A percentile compares a stretch with the other conserved stretches of the same genome.
Evolutionary conservation across 2,888 invertebrate species (phyloP).

Genomic region (Schizaphis graminum): DNA sequence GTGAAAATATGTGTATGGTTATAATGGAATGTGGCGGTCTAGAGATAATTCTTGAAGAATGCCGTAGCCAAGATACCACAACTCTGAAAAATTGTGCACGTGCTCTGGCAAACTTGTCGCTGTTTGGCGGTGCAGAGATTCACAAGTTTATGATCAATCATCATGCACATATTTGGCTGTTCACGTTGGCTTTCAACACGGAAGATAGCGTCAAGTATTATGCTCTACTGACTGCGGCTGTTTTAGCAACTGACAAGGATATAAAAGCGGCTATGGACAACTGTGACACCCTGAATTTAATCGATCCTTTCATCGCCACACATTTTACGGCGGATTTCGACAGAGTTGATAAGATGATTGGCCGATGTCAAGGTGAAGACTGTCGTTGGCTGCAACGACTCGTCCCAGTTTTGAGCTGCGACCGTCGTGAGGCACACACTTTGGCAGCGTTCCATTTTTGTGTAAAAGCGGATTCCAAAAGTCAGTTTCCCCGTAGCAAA

Average conservation of each 20-base stretch:
- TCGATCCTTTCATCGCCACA: conserved; percentile 95
- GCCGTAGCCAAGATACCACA: conserved; percentile 91
- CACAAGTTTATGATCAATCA: conserved; percentile 97
- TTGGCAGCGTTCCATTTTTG: conserved; percentile 98
- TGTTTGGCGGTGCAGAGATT: conserved; percentile 97
- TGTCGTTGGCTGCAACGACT: conserved; percentile 93
- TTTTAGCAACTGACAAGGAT: conserved; percentile 96
- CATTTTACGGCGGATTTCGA: conserved; percentile 97
- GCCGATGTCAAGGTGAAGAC: conserved; percentile 96
- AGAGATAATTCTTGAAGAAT: conserved; percentile 93
- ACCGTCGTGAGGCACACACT: conserved; percentile 95
- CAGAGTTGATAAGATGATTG: conserved; percentile 80
- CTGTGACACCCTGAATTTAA: conserved; percentile 96
- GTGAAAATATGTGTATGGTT: conserved; percentile 94
- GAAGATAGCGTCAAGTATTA: conserved; percentile 99
- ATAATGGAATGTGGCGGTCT: conserved; percentile 93
- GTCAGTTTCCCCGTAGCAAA: conserved; percentile 82
- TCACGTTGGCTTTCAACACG: conserved; percentile 94
- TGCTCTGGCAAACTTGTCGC: conserved; percentile 93
- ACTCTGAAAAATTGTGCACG: conserved; percentile 96
- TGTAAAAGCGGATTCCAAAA: conserved; percentile 98
- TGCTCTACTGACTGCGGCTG: conserved; percentile 97
- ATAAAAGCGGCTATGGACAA: conserved; percentile 96
- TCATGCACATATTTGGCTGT: conserved; percentile 93
- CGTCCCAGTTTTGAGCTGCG: conserved; percentile 93